Evolutionary conservation across 2,888 invertebrate species (phyloP).

Genomic region (Cerastis leucographa): DNA sequence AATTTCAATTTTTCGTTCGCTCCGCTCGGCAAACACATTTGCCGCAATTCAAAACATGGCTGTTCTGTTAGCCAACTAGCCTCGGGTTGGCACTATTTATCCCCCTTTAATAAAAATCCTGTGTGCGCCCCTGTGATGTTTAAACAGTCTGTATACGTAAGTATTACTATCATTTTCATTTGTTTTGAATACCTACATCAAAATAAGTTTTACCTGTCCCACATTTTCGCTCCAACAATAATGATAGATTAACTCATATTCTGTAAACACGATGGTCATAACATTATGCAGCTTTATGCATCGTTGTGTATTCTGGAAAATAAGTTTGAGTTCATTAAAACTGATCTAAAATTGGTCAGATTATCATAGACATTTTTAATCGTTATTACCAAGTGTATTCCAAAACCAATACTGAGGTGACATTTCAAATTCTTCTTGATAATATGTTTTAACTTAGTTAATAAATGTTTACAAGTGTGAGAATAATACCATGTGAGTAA

Average conservation of each 20-base stretch:
- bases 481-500: slow-evolving; percentile 81
- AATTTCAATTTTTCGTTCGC: background rate
- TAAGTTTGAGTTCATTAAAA: background rate
- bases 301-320: slow-evolving; percentile 92
- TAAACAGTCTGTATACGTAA: background rate
- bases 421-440: background rate
- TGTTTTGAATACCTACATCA: background rate
- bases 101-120: background rate
- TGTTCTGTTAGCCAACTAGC: background rate
- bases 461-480: background rate
- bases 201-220: slow-evolving; percentile 90
- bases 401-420: background rate
- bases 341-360: background rate
- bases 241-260: slow-evolving; percentile 96
- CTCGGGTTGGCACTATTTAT: background rate
- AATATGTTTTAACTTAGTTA: background rate
- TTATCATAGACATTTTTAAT: background rate
- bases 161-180: background rate
- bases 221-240: slow-evolving; percentile 95
- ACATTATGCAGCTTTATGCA: slow-evolving; percentile 95
- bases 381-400: background rate
- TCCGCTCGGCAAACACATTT: background rate
- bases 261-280: slow-evolving; percentile 94
- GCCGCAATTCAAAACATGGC: background rate
- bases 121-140: background rate